Evolutionary conservation across 1,140 invertebrate species (phyloP), one percentile per base, ranked within the genome.

Genomic region (Leptopilina boulardi): DNA sequence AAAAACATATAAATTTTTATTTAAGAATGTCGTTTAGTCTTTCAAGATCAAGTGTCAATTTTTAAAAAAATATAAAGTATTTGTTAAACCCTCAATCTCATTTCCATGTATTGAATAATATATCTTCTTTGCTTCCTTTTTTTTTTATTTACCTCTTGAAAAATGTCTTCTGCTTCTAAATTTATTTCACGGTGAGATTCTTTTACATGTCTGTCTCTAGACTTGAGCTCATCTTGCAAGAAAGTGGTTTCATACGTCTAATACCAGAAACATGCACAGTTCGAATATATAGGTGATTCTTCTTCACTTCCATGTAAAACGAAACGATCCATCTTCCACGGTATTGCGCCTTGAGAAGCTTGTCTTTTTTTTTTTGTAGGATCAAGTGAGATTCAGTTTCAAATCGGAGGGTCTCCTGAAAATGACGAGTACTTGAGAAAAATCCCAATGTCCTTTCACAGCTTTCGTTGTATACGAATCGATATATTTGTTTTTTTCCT

Each of bases 401-500:
- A 71, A 78, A 78, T 78, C 66, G 66, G 66, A 59, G 72, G 13
- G 34, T 66, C 13, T 15, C 38, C 59, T 75, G 47, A 72, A 78
- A 72, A 78, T 75, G 70, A 78, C 38, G 71, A 72, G 74, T 78
- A 72, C 47, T 71, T 19, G 9, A 59, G 42, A 73, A 78, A 77
- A 78, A 71, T 78, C 70, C 54, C 8, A 0, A 59, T 70, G 44
- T 56, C 8, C 26, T 38, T n/a, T 18, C 23, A 3, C n/a, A n/a
- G 19, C 44, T 41, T 74, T n/a, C 30, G 38, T 21, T n/a, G n/a
- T n/a, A n/a, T n/a, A 73, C 30, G 8, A 73, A 78, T 75, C 51
- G 38, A 78, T 75, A 73, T 66, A 19, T n/a, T 30, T n/a, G 30
- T 21, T 30, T 59, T 41, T 11, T 73, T 41, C 23, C 15, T 15